Evolutionary conservation across 30 jellyfish, hydroid and myxozoan species (phyloP), one percentile per base, ranked within the genome.

Genomic region (Rhopilema esculentum): DNA sequence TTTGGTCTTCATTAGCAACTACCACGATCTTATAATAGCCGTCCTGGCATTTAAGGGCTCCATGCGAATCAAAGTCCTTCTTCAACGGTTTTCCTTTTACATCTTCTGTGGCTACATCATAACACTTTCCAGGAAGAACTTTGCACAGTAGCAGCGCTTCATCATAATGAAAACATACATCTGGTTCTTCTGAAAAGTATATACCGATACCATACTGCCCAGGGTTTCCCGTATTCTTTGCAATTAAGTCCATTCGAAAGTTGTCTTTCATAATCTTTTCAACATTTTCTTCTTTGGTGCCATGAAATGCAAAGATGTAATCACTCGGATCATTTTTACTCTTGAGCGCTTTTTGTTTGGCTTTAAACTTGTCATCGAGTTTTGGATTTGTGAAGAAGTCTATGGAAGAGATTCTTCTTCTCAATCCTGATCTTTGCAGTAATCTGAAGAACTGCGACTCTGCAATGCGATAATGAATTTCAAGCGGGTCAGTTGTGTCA

Each of bases 301-400:
- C 97, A 75, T 90, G 97, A 71, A 90, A 90, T 2, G 91, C 94
- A 32, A 32, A 90, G 26, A 90, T 90, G 40, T 51, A 22, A 1
- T 80, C 87, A 22, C 23, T 64, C 4, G 51, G 53, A n/a, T 19
- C 12, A 0, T 89, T 80, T 31, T 62, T 64, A 20, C 27, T 40
- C 33, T 33, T 27, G 66, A 90, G 83, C 21, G 66, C 88, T 20
- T 17, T 25, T 24, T 64, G n/a, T 63, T 75, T 90, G 16, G 0
- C 73, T 8, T 90, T 61, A 75, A 90, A 90, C 28, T 84, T 83
- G 61, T 57, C 68, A 27, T 74, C 77, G 20, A 90, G 88, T 0
- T n/a, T 27, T 6, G 83, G 68, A 32, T 90, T 76, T 21, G 66
- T 31, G 70, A 27, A 57, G 91, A 32, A 82, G 18, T 69, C 80